Evolutionary conservation across 1,140 invertebrate species (phyloP).

Genomic region (Atta texana): DNA sequence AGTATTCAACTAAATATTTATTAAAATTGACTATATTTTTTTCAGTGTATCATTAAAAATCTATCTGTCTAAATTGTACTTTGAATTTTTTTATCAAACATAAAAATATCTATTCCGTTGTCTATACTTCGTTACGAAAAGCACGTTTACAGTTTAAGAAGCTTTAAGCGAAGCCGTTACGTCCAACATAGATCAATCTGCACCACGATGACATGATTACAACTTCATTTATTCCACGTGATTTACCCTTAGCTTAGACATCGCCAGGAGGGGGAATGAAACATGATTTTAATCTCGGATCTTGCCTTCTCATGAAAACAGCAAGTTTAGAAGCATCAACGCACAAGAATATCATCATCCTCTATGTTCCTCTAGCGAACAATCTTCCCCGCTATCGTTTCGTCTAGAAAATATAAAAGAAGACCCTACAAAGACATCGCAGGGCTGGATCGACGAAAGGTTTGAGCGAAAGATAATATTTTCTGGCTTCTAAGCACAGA

Average conservation of each 20-base stretch:
- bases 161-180: background rate
- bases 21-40: too few species aligned
- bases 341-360: conserved; percentile 29
- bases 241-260: conserved; percentile 21
- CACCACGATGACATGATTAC: conserved; percentile 47
- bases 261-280: background rate
- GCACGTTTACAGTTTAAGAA: background rate
- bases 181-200: conserved; percentile 39
- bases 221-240: conserved; percentile 49
- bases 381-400: conserved; percentile 21
- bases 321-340: conserved; percentile 30
- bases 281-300: conserved; percentile 43
- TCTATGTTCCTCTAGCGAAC: background rate
- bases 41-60: background rate
- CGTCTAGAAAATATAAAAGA: conserved; percentile 47
- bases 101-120: background rate
- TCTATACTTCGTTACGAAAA: background rate
- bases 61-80: background rate
- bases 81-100: background rate
- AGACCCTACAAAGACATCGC: conserved; percentile 23
- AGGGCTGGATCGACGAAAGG: background rate
- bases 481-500: conserved; percentile 55
- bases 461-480: conserved; percentile 56
- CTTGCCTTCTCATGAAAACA: conserved; percentile 40
- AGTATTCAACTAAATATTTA: too few species aligned